Percentiles rank a stretch among this genome's conserved stretches.
These are phyloP conservation scores for Urophycis tenuis DNA, from an alignment of 2,797 vertebrate genomes.

Conservation along the genomic window DNA sequence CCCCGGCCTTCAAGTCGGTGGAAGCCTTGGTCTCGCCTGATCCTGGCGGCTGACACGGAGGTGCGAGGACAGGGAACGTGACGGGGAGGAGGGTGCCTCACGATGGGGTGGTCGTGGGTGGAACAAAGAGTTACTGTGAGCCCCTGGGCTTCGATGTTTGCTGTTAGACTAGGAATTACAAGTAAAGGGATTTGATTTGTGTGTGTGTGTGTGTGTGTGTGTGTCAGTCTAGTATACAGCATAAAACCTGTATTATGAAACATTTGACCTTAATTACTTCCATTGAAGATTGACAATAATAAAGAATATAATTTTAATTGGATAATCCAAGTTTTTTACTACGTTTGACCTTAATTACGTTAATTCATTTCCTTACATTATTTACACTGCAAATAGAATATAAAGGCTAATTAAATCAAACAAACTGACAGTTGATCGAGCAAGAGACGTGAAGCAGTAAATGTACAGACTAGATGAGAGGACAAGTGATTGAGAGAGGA, in stretches of 20 bases:
- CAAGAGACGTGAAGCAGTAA: background rate
- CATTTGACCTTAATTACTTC: background rate
- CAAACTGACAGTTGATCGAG: constrained; percentile 12
- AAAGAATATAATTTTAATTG: background rate
- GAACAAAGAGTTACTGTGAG: constrained; percentile 73
- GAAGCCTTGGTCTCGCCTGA: constrained; percentile 63
- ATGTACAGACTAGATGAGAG: constrained; percentile 26
- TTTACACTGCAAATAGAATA: background rate
- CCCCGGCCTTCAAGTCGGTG: constrained; percentile 59
- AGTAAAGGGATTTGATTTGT: constrained; percentile 33
- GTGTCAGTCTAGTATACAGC: background rate
- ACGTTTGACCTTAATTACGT: background rate
- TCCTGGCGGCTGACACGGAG: constrained; percentile 65
- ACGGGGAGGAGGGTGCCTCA: constrained; percentile 52
- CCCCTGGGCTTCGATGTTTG: constrained; percentile 56
- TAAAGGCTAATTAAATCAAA: background rate
- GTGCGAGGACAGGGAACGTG: constrained; percentile 65
- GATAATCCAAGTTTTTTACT: background rate
- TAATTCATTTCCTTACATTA: background rate
- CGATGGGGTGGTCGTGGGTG: constrained; percentile 37
- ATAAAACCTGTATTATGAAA: background rate
- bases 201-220: constrained; percentile 19
- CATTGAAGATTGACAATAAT: background rate
- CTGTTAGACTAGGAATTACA: constrained; percentile 59
- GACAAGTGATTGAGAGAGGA: constrained; percentile 61